Base-by-base conservation (phyloP, 1,140 invertebrate genomes). In the Drosophila obscura region DNA sequence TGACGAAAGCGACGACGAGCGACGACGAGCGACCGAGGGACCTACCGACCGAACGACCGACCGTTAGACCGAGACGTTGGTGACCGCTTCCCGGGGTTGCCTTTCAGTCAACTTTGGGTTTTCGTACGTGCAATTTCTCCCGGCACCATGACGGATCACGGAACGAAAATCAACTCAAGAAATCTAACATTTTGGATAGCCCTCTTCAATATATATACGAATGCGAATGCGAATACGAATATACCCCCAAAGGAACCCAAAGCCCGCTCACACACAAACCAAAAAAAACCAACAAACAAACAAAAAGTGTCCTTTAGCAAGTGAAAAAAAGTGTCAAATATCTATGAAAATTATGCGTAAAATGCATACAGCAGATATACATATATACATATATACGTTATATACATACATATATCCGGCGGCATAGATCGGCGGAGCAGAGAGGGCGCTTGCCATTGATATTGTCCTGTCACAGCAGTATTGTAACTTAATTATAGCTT, bases 391-490 rank as follows among this genome's bases (percentile, higher is more conserved):
- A 6, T 28, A 5, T n/a, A n/a, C n/a, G n/a, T n/a, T n/a, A n/a
- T n/a, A n/a, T n/a, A n/a, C n/a, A n/a, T 31, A 28, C 1, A 16
- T 16, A 19, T 19, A 44, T 56, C 22, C 11, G n/a, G 15, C 52
- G 13, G 15, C 11, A 28, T 28, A 4, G 35, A 39, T 39, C 35
- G 35, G 35, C 4, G 35, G 11, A 13, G 35, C 13, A 0, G 35
- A 39, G 35, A 39, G 51, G 67, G 91, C 93, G 93, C 87, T 93
- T 90, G 90, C 90, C 95, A 94, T 93, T 95, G 94, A 97, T 97
- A 97, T 97, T 97, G 96, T 97, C 96, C 95, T 96, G 96, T 96
- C 96, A 97, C 96, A 97, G 96, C 96, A 97, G 96, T 97, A 97
- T 94, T 94, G 93, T 92, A 75, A 50, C 92, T 92, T 92, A 92